phyloP scores from a whole-genome alignment of 2,797 vertebrate species.

The Centropyge bicolor region DNA sequence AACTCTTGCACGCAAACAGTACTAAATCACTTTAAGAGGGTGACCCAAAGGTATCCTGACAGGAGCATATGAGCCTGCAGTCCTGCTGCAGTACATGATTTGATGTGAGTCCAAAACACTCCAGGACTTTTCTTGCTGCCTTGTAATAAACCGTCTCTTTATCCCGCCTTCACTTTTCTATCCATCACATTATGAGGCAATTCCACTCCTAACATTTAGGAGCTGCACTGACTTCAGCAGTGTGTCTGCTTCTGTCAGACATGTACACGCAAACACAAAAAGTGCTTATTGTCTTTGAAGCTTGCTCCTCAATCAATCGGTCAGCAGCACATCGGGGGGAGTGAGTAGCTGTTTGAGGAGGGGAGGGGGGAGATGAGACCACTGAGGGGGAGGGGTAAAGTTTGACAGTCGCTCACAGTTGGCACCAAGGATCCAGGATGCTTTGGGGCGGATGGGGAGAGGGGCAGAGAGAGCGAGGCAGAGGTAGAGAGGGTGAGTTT shows the following conservation, averaged over 20 bases:
- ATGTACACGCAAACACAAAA: slow-evolving; percentile 51
- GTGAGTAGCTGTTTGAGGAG: slow-evolving; percentile 12
- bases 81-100: slow-evolving; percentile 62
- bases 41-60: slow-evolving; percentile 71
- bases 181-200: slow-evolving; percentile 44
- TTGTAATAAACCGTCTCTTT: slow-evolving; percentile 66
- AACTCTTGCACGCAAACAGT: not conserved
- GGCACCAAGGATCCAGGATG: slow-evolving; percentile 82
- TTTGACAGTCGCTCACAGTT: slow-evolving; percentile 87
- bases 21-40: slow-evolving; percentile 71
- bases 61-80: slow-evolving; percentile 71
- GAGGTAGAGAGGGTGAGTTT: slow-evolving; percentile 72
- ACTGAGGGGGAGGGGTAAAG: slow-evolving; percentile 59
- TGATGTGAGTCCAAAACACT: slow-evolving; percentile 71
- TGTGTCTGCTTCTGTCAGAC: slow-evolving; percentile 34
- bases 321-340: slow-evolving; percentile 51
- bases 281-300: slow-evolving; percentile 56
- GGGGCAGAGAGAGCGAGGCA: slow-evolving; percentile 73
- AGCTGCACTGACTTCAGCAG: slow-evolving; percentile 16
- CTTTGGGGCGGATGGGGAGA: slow-evolving; percentile 72
- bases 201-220: slow-evolving; percentile 26
- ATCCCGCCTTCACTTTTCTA: slow-evolving; percentile 52
- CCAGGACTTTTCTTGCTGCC: slow-evolving; percentile 53
- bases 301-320: slow-evolving; percentile 65
- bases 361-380: slow-evolving; percentile 32